These are phyloP conservation scores for Amazonetta brasiliensis DNA, from an alignment of 2,797 vertebrate species.

Conservation along the genomic window DNA sequence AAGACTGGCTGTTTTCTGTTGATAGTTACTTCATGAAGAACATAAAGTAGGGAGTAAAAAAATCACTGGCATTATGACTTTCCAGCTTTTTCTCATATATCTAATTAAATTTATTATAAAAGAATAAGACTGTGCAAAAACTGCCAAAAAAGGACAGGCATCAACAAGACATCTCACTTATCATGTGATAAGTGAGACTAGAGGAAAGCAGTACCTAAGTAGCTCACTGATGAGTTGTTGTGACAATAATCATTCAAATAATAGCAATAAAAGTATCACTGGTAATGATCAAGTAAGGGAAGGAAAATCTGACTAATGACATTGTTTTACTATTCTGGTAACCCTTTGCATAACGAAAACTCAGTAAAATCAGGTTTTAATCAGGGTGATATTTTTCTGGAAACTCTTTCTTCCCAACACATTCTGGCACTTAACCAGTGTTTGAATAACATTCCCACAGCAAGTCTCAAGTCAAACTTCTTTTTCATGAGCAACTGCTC, in stretches of 20 bases:
- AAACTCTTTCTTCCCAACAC: slow-evolving; percentile 63
- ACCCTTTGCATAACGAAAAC: slow-evolving; percentile 63
- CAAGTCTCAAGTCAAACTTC: neutral
- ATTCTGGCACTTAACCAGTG: slow-evolving; percentile 58
- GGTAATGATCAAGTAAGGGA: slow-evolving; percentile 66
- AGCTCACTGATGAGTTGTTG: neutral
- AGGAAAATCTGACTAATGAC: slow-evolving; percentile 68
- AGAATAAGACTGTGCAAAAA: slow-evolving; percentile 16
- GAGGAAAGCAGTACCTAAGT: slow-evolving; percentile 9
- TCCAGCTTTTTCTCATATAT: slow-evolving; percentile 9
- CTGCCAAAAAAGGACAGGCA: slow-evolving; percentile 43
- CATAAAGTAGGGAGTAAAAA: neutral
- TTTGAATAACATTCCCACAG: slow-evolving; percentile 63
- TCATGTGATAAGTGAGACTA: neutral
- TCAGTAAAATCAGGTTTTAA: slow-evolving; percentile 71
- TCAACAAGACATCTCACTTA: neutral
- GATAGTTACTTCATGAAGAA: neutral
- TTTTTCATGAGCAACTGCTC: slow-evolving; percentile 1
- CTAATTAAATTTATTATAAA: neutral
- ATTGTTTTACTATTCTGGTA: slow-evolving; percentile 66
- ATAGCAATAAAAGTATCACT: slow-evolving; percentile 48
- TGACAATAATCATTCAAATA: slow-evolving; percentile 55
- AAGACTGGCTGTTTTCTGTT: neutral
- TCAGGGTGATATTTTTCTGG: slow-evolving; percentile 64
- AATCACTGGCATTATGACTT: neutral